phyloP scores from a whole-genome alignment of 2,797 vertebrate genomes.

The Semaprochilodus insignis region DNA sequence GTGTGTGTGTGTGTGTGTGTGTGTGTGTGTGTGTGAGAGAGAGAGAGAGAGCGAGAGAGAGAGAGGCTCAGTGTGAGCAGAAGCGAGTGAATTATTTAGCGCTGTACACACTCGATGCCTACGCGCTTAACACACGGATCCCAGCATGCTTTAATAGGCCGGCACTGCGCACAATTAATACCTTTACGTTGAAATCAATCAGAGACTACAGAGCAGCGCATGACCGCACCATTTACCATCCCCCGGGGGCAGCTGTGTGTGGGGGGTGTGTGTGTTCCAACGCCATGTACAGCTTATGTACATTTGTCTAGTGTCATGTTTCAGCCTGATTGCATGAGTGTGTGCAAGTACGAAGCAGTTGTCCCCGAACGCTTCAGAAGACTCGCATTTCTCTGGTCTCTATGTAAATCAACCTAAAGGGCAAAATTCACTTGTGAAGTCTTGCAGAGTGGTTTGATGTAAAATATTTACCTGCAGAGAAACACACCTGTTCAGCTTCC shows the following conservation, averaged over 20 bases:
- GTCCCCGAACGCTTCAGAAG: neutral
- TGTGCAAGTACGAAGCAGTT: neutral
- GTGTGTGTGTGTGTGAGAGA: neutral
- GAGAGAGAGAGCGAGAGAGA: neutral
- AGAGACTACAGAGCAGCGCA: slow-evolving; percentile 71
- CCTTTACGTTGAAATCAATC: slow-evolving; percentile 88
- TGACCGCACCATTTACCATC: slow-evolving; percentile 68
- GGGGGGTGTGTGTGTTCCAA: slow-evolving; percentile 19
- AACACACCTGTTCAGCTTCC: too few species aligned
- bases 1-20: slow-evolving; percentile 3
- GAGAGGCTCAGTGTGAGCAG: neutral
- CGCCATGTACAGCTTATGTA: neutral
- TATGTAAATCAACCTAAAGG: neutral
- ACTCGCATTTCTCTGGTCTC: neutral
- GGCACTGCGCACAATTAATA: slow-evolving; percentile 85
- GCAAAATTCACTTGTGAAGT: too few species aligned
- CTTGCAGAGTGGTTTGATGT: too few species aligned
- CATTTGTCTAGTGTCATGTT: slow-evolving; percentile 22
- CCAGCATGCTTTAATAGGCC: slow-evolving; percentile 85
- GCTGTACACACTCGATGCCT: slow-evolving; percentile 70
- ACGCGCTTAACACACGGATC: slow-evolving; percentile 79
- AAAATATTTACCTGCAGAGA: too few species aligned
- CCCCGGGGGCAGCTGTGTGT: slow-evolving; percentile 53
- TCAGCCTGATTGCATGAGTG: neutral
- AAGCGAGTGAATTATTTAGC: slow-evolving; percentile 70